Evolutionary conservation across 2,797 vertebrate genomes (phyloP).

Genomic region (Loris lydekkerianus): DNA sequence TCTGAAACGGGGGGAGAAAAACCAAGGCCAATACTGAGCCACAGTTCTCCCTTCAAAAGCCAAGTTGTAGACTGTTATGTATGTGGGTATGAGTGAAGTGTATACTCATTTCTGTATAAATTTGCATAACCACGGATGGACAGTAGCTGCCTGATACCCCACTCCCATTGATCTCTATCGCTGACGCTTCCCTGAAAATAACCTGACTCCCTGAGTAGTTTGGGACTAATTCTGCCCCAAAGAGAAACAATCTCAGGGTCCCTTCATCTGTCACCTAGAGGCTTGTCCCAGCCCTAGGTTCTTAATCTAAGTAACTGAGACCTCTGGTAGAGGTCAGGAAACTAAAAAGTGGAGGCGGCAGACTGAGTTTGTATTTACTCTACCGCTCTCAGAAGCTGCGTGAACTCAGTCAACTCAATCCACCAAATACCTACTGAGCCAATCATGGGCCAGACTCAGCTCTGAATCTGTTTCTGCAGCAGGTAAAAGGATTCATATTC

Average conservation of each 20-base stretch:
- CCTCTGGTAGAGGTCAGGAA: background rate
- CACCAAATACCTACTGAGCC: background rate
- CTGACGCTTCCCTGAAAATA: background rate
- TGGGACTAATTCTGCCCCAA: background rate
- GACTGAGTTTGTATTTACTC: background rate
- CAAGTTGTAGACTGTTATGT: background rate
- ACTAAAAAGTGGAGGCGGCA: background rate
- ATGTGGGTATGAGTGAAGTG: background rate
- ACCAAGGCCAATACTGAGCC: background rate
- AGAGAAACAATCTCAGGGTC: background rate
- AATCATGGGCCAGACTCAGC: background rate
- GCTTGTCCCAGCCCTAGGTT: background rate
- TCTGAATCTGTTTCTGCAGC: slow-evolving; percentile 19
- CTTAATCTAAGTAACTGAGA: background rate
- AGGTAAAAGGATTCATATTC: background rate
- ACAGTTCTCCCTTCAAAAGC: slow-evolving; percentile 21
- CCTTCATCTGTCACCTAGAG: background rate
- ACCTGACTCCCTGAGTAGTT: background rate
- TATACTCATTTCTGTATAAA: background rate
- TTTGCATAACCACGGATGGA: background rate
- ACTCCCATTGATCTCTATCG: background rate
- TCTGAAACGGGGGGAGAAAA: slow-evolving; percentile 1
- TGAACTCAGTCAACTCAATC: background rate
- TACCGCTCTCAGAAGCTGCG: background rate
- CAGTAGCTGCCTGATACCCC: background rate